These are phyloP conservation scores for Eumerus sabulonum DNA, from an alignment of 2,888 invertebrate genomes.

Conservation along the genomic window DNA sequence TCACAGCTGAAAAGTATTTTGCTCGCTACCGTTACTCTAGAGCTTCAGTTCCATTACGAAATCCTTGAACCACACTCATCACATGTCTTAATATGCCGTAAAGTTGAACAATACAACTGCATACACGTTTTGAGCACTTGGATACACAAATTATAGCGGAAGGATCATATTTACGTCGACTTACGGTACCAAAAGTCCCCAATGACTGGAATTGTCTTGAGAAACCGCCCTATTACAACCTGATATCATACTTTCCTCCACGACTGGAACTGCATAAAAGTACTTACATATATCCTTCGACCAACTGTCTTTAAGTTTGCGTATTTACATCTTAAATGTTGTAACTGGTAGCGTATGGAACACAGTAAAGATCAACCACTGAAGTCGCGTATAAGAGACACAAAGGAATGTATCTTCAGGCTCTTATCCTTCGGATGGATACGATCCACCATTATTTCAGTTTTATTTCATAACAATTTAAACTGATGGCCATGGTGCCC, in stretches of 20 bases:
- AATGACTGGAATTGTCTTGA: slow-evolving; percentile 41
- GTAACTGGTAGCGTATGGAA: slow-evolving; percentile 6
- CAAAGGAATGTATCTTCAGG: slow-evolving; percentile 31
- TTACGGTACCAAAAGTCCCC: slow-evolving; percentile 32
- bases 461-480: slow-evolving; percentile 34
- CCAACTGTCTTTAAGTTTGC: not conserved
- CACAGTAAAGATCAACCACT: not conserved
- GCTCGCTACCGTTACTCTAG: too few species aligned
- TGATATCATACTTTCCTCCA: too few species aligned
- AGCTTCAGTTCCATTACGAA: too few species aligned
- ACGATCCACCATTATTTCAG: slow-evolving; percentile 33
- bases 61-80: too few species aligned
- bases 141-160: slow-evolving; percentile 26
- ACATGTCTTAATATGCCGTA: too few species aligned
- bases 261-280: too few species aligned
- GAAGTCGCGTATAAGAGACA: slow-evolving; percentile 11
- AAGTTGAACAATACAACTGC: not conserved
- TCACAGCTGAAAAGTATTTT: too few species aligned
- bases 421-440: slow-evolving; percentile 29
- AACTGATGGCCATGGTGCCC: slow-evolving; percentile 5
- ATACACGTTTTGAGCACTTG: not conserved
- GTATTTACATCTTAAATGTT: slow-evolving; percentile 1
- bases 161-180: slow-evolving; percentile 47
- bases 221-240: not conserved
- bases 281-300: too few species aligned